A percentile compares a stretch with the other conserved stretches of the same genome.
phyloP scores from a whole-genome alignment of 2,797 vertebrate species.

The Uromys caudimaculatus region DNA sequence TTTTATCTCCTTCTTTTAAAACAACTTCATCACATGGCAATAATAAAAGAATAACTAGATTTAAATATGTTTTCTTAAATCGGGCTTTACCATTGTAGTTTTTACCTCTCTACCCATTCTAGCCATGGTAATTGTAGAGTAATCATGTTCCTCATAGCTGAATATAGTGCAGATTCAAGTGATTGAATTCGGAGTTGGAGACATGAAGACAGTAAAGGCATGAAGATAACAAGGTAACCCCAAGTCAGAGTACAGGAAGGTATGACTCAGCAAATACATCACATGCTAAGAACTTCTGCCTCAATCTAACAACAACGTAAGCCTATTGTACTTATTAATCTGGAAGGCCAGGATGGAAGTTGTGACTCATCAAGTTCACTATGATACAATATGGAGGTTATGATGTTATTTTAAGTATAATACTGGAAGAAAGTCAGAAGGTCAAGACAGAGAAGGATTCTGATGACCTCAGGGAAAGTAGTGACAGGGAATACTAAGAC shows the following conservation, averaged over 20 bases:
- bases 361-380: background rate
- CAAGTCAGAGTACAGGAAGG: background rate
- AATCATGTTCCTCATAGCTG: background rate
- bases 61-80: background rate
- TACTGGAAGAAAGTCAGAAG: background rate
- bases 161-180: background rate
- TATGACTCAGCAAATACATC: background rate
- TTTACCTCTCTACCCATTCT: background rate
- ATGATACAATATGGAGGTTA: background rate
- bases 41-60: background rate
- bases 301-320: background rate
- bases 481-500: background rate
- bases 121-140: background rate
- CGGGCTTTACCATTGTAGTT: background rate
- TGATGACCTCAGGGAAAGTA: background rate
- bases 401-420: background rate
- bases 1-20: background rate
- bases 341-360: background rate
- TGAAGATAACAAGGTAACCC: background rate
- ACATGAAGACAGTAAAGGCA: background rate
- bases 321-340: background rate
- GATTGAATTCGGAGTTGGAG: background rate
- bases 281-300: background rate
- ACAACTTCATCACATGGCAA: background rate
- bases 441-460: background rate